Evolutionary conservation across 2,888 invertebrate species (phyloP), one percentile per base, ranked within the genome.

Genomic region (Odontocerum albicorne): DNA sequence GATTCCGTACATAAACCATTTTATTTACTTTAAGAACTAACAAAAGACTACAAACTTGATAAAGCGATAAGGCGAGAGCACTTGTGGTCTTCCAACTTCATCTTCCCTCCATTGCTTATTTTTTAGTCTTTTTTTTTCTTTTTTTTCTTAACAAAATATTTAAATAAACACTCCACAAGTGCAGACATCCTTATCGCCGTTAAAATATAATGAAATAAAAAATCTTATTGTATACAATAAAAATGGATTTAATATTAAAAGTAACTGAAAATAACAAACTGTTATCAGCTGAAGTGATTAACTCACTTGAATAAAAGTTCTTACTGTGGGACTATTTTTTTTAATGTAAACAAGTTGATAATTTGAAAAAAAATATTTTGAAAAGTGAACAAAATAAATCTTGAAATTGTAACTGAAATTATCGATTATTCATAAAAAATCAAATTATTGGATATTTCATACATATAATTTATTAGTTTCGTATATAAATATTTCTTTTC

Each of bases 1-100:
- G 15, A 31, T 44, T 44, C 19, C 27, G 55, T 44, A 55, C 47
- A 54, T 38, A 45, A 35, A 47, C 40, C 31, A 22, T 31, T 31
- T 27, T 43, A 4, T 6, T 31, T 12, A 35, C 38, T 27, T 49
- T 45, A 32, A 15, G 21, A 42, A 50, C 42, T 42, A 42, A 42
- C 42, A 42, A 27, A 42, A 50, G 10, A 42, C 32, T 20, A 40
- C 40, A 8, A 15, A n/a, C n/a, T n/a, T 12, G 21, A 6, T n/a
- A 8, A 40, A 16, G 19, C 19, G 19, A 20, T 36, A 36, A 12
- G 8, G 15, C 27, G 1, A 43, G 21, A 27, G 13, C 8, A 10
- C 27, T 12, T 36, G 15, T 15, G 8, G 13, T 8, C 3, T 13
- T 8, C 12, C 8, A 15, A 8, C 36, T 36, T 15, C 8, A 8